Conservation (phyloP, 2,888 invertebrate species). For the Phaedon cochleariae region DNA sequence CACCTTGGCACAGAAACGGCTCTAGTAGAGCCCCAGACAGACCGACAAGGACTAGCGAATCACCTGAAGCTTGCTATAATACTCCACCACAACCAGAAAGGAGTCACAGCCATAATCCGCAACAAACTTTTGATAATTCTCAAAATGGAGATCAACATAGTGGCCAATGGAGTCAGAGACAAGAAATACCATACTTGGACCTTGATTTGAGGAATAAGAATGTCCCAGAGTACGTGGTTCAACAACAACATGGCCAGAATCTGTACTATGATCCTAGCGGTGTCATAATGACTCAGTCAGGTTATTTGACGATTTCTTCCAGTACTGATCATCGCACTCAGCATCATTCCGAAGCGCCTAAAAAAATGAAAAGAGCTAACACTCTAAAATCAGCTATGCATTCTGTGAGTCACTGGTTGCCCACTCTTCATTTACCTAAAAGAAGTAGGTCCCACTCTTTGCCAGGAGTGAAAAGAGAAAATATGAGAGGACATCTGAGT, state of each 20-base stretch:
- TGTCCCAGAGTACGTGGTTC: constrained; percentile 62
- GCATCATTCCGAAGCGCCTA: constrained; percentile 64
- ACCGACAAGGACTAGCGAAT: constrained; percentile 58
- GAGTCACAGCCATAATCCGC: constrained; percentile 47
- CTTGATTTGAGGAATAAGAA: constrained; percentile 65
- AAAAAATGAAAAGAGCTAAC: constrained; percentile 74
- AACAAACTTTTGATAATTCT: constrained; percentile 55
- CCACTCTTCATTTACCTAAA: constrained; percentile 80
- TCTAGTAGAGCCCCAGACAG: constrained; percentile 64
- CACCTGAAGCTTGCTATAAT: constrained; percentile 63
- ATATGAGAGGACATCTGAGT: constrained; percentile 29
- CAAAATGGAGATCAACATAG: constrained; percentile 54
- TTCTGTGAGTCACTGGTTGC: constrained; percentile 81
- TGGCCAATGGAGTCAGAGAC: constrained; percentile 57
- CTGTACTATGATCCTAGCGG: constrained; percentile 65
- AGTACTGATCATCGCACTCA: constrained; percentile 60
- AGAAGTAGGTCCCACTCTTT: constrained; percentile 84
- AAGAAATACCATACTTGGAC: constrained; percentile 61
- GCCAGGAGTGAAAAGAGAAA: constrained; percentile 72
- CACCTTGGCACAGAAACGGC: constrained; percentile 65
- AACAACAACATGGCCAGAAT: constrained; percentile 53
- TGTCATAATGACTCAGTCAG: constrained; percentile 80
- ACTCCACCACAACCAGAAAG: constrained; percentile 57
- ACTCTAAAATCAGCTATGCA: constrained; percentile 81
- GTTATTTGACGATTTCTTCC: constrained; percentile 78